Percentiles rank a stretch among this genome's conserved stretches.
Conservation (phyloP, 2,888 invertebrate species). For the Caenorhabditis sp. region DNA sequence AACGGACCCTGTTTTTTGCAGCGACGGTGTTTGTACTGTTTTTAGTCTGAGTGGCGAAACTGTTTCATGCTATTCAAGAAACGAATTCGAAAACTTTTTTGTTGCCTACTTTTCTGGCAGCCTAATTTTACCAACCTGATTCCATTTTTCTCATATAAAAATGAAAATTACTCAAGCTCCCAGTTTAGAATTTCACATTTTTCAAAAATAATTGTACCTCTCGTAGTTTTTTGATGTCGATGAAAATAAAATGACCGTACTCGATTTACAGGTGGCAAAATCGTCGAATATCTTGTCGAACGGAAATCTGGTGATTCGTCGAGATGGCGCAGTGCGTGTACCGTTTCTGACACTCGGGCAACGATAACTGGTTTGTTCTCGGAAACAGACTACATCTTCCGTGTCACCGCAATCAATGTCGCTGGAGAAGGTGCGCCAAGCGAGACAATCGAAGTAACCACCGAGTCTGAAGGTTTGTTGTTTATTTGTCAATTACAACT, state of each 20-base stretch:
- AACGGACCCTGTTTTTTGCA: too few species aligned
- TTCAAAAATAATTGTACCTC: neutral
- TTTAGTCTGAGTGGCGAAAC: too few species aligned
- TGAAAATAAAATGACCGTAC: too few species aligned
- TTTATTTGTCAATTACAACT: neutral
- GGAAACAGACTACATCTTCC: conserved; percentile 53
- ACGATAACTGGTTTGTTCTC: conserved; percentile 46
- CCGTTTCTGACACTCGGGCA: conserved; percentile 17
- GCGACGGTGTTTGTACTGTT: too few species aligned
- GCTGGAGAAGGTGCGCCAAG: conserved; percentile 42
- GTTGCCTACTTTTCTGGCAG: too few species aligned
- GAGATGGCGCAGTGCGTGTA: conserved; percentile 49
- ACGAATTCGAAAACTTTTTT: too few species aligned
- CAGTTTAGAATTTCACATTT: too few species aligned
- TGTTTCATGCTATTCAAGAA: too few species aligned
- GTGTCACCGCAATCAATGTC: conserved; percentile 48
- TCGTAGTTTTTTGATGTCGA: too few species aligned
- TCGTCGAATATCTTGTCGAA: conserved; percentile 50
- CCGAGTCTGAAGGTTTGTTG: conserved; percentile 11
- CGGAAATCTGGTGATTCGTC: conserved; percentile 45
- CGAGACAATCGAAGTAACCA: conserved; percentile 44
- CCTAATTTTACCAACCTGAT: too few species aligned
- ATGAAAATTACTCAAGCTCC: too few species aligned
- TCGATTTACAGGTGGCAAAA: conserved; percentile 23
- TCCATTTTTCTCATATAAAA: too few species aligned